Base-by-base conservation (phyloP, 1,140 invertebrate species). In the Ceratina japonica region DNA sequence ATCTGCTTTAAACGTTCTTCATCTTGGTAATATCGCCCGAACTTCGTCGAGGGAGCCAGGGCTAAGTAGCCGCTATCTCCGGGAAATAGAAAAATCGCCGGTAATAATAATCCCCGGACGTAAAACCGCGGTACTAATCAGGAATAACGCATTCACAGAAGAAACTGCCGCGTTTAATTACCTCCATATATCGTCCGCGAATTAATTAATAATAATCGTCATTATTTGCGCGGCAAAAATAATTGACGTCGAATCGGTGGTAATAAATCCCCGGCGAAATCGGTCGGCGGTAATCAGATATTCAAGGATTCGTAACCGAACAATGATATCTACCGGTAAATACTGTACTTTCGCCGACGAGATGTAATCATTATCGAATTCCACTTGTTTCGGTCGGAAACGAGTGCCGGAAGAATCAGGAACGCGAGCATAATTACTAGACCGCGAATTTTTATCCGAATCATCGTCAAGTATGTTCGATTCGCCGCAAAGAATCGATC, bases 1-100 rank as follows among this genome's bases (percentile, higher is more conserved):
- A 70, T 70, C 24, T 58, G 5, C 27, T 56, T 31, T 56, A 70
- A 69, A 70, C 52, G 24, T 56, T n/a, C 51, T 24, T 70, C 66
- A 58, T 70, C 51, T 31, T 24, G 12, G 66, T 20, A 20, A 70
- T 70, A 70, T 56, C 66, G 1, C 24, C 15, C 18, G 52, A 56
- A 56, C 18, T 70, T 58, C 52, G 18, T 18, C 16, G 15, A 27
- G 24, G 52, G 27, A 37, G 52, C n/a, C 37, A 44, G 37, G 37
- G 37, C 37, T 16, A 20, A 54, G 66, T 54, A 15, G 24, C 24
- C 16, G 22, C 24, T 31, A 70, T 70, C 51, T 20, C 24, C 16
- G 15, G 20, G 52, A 31, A 70, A 20, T 31, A 69, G 66, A 69
- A 69, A 22, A 52, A 68, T 68, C 44, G 16, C 0, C 18, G 0